Evolutionary conservation across 2,797 vertebrate genomes (phyloP).

Genomic region (Sebastes goodei): DNA sequence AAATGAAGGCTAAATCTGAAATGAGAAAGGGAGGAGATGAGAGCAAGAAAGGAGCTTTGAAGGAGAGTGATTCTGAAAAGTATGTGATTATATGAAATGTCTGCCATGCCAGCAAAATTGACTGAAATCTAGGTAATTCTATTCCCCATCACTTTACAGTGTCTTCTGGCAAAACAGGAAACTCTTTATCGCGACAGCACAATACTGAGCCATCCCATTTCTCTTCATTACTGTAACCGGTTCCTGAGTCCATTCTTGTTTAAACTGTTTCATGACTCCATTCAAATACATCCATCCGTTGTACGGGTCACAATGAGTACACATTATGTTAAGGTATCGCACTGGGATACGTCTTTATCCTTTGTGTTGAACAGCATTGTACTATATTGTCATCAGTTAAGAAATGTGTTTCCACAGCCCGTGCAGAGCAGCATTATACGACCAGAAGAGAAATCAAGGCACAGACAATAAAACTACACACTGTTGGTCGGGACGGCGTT

Average conservation of each 20-base stretch:
- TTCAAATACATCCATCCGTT: background rate
- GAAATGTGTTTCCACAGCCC: background rate
- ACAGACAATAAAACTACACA: background rate
- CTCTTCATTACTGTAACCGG: background rate
- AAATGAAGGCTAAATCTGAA: slow-evolving; percentile 40
- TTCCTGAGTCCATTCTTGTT: background rate
- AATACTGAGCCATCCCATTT: background rate
- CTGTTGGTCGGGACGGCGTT: background rate
- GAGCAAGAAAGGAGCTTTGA: slow-evolving; percentile 3
- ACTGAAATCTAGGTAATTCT: slow-evolving; percentile 17
- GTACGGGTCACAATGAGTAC: background rate
- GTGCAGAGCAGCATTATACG: background rate
- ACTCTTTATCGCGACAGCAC: slow-evolving; percentile 4
- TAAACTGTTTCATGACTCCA: background rate
- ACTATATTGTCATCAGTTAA: background rate
- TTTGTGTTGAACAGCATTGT: background rate
- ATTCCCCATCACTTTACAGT: slow-evolving; percentile 5
- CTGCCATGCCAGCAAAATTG: background rate
- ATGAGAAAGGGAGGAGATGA: slow-evolving; percentile 24
- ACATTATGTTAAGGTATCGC: background rate
- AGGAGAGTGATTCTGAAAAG: slow-evolving; percentile 26
- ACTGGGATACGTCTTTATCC: background rate
- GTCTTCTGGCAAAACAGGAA: background rate
- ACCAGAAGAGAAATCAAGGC: background rate
- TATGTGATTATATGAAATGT: slow-evolving; percentile 26